Percentiles rank a stretch among this genome's conserved stretches.
Conservation (phyloP, 2,113 vertebrate species). For the Ardeotis arabs region DNA sequence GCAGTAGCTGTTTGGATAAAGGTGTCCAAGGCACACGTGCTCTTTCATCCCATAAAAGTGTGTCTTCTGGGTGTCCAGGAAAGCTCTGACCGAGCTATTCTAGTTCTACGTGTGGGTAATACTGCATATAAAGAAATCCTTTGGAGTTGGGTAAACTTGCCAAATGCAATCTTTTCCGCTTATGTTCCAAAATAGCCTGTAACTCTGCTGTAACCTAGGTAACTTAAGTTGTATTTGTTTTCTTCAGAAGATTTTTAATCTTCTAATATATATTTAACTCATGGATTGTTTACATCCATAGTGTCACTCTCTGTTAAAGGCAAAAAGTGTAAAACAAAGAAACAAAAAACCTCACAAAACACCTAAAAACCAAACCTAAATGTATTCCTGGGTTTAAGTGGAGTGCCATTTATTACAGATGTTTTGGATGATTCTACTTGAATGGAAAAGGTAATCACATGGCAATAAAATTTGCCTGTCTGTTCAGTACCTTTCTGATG, state of each 20-base stretch:
- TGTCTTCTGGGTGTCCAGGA: background rate
- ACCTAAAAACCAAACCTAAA: background rate
- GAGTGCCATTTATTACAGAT: background rate
- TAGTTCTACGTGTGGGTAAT: background rate
- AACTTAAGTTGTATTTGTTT: background rate
- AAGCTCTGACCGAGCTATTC: background rate
- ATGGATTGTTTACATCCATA: background rate
- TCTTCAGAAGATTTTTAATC: background rate
- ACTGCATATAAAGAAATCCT: background rate
- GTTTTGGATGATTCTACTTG: background rate
- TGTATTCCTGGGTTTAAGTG: background rate
- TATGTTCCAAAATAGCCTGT: background rate
- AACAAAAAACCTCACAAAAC: background rate
- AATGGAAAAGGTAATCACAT: background rate
- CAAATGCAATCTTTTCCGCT: background rate
- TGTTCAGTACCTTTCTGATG: background rate
- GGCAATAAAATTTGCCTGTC: background rate
- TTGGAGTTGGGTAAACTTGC: background rate
- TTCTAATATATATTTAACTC: background rate
- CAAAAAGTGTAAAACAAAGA: background rate
- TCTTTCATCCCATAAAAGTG: background rate
- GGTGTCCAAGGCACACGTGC: fast-evolving
- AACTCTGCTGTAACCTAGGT: background rate
- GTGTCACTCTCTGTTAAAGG: background rate
- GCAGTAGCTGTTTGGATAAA: background rate